Evolutionary conservation across 2,888 invertebrate genomes (phyloP), one percentile per base, ranked within the genome.

Genomic region (Volucella inanis): DNA sequence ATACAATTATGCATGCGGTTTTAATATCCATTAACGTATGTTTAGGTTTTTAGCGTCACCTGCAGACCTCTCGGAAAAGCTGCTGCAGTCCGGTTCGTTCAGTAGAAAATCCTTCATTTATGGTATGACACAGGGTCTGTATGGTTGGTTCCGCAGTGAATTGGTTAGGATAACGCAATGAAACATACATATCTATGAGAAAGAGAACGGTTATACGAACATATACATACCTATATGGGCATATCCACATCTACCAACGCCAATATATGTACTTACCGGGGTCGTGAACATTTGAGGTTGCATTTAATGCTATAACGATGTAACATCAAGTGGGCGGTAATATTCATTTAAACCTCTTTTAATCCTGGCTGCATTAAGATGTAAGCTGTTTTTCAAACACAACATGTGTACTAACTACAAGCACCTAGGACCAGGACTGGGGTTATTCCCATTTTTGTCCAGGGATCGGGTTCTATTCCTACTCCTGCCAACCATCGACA

Each of bases 1-100:
- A 85, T 85, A 85, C 85, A 85, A 85, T 85, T 85, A 85, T 85
- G 85, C 85, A 85, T 85, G 81, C 85, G 85, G 85, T 85, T 85
- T 81, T 85, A 81, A 85, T 81, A 85, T 85, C 85, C 85, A 85
- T 85, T 85, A 85, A 85, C 81, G 85, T 76, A 85, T 85, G 85
- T 81, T 85, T 81, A 81, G 85, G 76, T 77, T 85, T 85, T 81
- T 55, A 85, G 68, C 81, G 81, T 81, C 85, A 85, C 81, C 85
- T 85, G 85, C 85, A 81, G 81, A 57, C 57, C 65, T 65, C 2
- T 31, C 45, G 41, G 57, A 38, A 45, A 9, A 70, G 11, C 14
- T 11, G 15, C 3, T 45, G 11, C 38, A 8, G 59, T 41, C 47
- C 14, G 18, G 70, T 49, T 31, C 49, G 49, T 67, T 68, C 49